Evolutionary conservation across 2,797 vertebrate genomes (phyloP), one percentile per base, ranked within the genome.

Genomic region (Alcedo atthis): DNA sequence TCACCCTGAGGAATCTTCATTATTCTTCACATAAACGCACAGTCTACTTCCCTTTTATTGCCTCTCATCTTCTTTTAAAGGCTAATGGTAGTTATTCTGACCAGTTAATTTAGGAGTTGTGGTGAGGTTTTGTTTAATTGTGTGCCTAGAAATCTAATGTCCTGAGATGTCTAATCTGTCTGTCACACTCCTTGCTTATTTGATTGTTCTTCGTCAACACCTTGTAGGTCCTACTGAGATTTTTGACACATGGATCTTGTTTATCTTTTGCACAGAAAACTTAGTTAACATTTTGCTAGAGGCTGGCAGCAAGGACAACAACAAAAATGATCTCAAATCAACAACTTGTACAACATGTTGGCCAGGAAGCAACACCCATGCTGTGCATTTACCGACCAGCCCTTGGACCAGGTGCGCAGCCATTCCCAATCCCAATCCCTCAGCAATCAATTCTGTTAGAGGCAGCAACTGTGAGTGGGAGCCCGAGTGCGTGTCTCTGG

Each of bases 381-480:
- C 76, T 91, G 87, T 87, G 88, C 73, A 2, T 89, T 92, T 85
- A 48, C 70, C 0, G 11, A 19, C 84, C 19, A 22, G 59, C 73
- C 16, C 75, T 93, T 13, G 24, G 54, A 90, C 35, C 59, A 85
- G 89, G 66, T 55, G 75, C 2, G 1, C 12, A 67, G 92, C 62
- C 6, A 0, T 74, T 96, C 89, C 86, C 81, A 87, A 54, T 96
- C 89, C 86, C 81, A 87, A 54, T 88, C 85, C 61, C 15, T 5
- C 58, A 70, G 55, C 53, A 10, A 88, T 95, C 0, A 30, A 81
- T 96, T 94, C 92, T 90, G 82, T 93, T 90, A 25, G 87, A 94
- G 89, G 42, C 85, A 67, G 91, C 62, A 75, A 78, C 81, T 85
- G 75, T 21, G 26, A 40, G 75, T 54, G 78, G 68, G 81, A 94